Evolutionary conservation across 2,888 invertebrate genomes (phyloP).

Genomic region (Leptothorax acervorum): DNA sequence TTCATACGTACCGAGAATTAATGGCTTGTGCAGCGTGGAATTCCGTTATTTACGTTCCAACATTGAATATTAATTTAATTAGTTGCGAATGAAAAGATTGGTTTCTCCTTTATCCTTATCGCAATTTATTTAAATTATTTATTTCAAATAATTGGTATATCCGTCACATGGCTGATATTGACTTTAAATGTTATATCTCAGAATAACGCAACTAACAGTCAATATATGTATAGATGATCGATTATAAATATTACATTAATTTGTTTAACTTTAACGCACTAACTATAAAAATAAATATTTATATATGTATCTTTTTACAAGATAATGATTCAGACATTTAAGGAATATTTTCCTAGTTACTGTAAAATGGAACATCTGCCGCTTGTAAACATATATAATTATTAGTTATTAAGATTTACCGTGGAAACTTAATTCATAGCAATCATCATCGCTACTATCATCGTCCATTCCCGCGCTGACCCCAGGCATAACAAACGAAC

Average conservation of each 20-base stretch:
- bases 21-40: conserved; percentile 61
- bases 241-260: neutral
- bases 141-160: neutral
- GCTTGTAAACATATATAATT: conserved; percentile 67
- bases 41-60: conserved; percentile 58
- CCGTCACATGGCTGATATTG: neutral
- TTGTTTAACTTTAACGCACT: neutral
- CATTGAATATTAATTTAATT: conserved; percentile 50
- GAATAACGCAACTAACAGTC: neutral
- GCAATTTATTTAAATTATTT: neutral
- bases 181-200: neutral
- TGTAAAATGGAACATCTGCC: neutral
- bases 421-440: conserved; percentile 71
- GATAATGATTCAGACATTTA: conserved; percentile 4
- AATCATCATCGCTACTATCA: conserved; percentile 71
- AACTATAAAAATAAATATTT: neutral
- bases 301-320: neutral
- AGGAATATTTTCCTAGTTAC: neutral
- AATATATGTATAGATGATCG: neutral
- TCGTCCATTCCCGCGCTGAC: conserved; percentile 64
- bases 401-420: conserved; percentile 69
- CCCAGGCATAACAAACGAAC: conserved; percentile 63
- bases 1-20: conserved; percentile 74
- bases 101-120: neutral
- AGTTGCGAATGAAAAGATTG: conserved; percentile 14